Percentiles rank a stretch among this genome's conserved stretches.
phyloP scores from a whole-genome alignment of 1,140 invertebrate species.

The Melanaphis sacchari region DNA sequence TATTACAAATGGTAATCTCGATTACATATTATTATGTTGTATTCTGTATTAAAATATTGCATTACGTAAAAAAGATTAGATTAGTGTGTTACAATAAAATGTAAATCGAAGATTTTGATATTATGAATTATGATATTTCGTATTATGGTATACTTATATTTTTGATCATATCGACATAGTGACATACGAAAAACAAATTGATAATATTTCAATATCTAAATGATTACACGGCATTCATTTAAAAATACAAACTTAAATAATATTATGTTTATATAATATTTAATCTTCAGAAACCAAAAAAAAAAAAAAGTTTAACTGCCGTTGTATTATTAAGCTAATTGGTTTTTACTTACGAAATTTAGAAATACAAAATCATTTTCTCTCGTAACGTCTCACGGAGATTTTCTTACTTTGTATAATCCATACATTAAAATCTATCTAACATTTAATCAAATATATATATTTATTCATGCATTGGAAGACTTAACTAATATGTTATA shows the following conservation, averaged over 20 bases:
- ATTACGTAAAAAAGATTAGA: neutral
- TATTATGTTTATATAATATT: neutral
- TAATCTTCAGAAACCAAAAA: neutral
- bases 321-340: neutral
- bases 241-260: neutral
- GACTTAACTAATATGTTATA: neutral
- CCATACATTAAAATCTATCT: neutral
- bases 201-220: neutral
- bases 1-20: neutral
- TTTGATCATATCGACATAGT: neutral
- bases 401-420: conserved; percentile 1
- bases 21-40: neutral
- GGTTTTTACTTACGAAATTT: neutral
- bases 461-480: neutral
- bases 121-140: neutral
- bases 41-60: neutral
- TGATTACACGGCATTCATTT: neutral
- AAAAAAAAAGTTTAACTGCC: neutral
- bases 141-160: neutral
- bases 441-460: neutral
- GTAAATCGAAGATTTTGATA: neutral
- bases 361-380: neutral
- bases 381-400: neutral
- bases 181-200: neutral
- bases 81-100: neutral